Conservation (phyloP, 2,888 invertebrate species). For the Mantis religiosa region DNA sequence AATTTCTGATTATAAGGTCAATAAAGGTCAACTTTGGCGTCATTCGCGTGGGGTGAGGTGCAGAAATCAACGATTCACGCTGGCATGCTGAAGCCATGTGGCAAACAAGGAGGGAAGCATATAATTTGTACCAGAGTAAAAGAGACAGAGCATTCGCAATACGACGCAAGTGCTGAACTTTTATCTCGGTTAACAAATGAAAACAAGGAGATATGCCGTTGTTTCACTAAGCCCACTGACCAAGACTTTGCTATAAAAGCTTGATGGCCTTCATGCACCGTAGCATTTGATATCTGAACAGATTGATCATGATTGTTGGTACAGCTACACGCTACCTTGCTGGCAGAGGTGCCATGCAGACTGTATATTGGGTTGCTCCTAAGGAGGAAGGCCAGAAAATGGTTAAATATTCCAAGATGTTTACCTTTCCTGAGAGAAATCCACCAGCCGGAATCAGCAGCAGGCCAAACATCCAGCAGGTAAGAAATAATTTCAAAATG, state of each 20-base stretch:
- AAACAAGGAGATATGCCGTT: not conserved
- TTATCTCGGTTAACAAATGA: not conserved
- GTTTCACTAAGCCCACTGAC: not conserved
- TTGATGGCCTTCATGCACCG: not conserved
- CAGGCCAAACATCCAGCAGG: not conserved
- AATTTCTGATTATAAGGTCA: not conserved
- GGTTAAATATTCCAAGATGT: not conserved
- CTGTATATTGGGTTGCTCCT: conserved; percentile 68
- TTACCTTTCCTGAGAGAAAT: not conserved
- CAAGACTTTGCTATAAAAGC: not conserved
- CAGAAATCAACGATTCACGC: not conserved
- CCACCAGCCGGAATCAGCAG: not conserved
- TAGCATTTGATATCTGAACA: not conserved
- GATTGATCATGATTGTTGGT: conserved; percentile 52
- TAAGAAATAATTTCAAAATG: not conserved
- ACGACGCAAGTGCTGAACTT: not conserved
- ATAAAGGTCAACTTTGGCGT: not conserved
- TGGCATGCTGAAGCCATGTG: not conserved
- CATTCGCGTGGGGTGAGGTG: not conserved
- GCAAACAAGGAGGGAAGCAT: not conserved
- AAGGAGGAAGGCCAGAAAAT: conserved; percentile 28
- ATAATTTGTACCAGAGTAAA: not conserved
- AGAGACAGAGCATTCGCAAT: not conserved
- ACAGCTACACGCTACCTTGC: conserved; percentile 68
- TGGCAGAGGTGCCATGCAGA: conserved; percentile 69